A percentile compares a stretch with the other conserved stretches of the same genome.
Conservation (phyloP, 2,888 invertebrate genomes). For the Ashinkailepas kermadecensis region DNA sequence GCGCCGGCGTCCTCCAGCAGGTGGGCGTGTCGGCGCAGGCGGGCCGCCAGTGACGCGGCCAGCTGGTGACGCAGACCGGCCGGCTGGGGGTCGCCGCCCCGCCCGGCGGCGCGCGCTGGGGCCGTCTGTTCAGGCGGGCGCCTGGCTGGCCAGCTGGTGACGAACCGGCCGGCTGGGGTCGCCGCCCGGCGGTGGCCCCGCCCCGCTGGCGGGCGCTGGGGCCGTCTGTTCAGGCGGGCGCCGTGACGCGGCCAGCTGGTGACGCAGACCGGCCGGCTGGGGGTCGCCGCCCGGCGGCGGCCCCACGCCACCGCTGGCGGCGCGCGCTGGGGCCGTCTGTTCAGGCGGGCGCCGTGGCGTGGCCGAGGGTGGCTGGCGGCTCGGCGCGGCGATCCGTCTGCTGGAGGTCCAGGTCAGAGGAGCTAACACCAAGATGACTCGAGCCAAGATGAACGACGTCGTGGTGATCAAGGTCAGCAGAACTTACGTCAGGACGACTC, state of each 20-base stretch:
- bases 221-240: background rate
- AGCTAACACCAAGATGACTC: too few relatives aligned
- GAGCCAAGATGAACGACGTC: too few relatives aligned
- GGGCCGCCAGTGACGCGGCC: constrained; percentile 23
- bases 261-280: background rate
- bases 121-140: too few relatives aligned
- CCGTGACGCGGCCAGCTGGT: constrained; percentile 23
- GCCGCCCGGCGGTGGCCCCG: too few relatives aligned
- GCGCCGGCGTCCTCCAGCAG: background rate
- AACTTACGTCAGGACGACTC: too few relatives aligned
- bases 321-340: background rate
- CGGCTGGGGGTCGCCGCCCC: constrained; percentile 1
- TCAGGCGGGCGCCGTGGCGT: too few relatives aligned
- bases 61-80: background rate
- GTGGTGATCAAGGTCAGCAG: too few relatives aligned
- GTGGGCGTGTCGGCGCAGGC: background rate
- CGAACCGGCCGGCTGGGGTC: too few relatives aligned
- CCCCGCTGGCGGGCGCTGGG: background rate
- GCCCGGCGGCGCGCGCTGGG: background rate
- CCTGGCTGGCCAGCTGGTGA: too few relatives aligned
- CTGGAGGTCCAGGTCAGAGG: too few relatives aligned
- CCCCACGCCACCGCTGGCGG: background rate
- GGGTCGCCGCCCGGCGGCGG: background rate
- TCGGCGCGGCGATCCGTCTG: too few relatives aligned
- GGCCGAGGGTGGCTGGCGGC: too few relatives aligned